These are phyloP conservation scores for Donacobius atricapilla DNA, from an alignment of 2,113 vertebrate species.

Conservation along the genomic window DNA sequence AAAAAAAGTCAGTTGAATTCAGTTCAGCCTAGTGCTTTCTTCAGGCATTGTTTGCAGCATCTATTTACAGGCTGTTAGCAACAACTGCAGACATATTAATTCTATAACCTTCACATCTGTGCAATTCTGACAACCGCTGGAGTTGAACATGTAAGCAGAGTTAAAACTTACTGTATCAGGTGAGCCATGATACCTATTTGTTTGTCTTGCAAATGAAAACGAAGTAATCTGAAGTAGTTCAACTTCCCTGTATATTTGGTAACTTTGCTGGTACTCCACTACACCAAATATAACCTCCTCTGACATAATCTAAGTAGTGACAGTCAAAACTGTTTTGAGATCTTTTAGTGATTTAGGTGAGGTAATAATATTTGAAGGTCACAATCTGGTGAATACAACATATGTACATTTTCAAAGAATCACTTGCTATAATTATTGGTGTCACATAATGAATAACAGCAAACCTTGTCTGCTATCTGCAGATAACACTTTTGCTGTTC, in stretches of 20 bases:
- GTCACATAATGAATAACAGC: neutral
- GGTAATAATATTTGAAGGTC: neutral
- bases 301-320: neutral
- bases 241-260: neutral
- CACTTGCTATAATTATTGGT: neutral
- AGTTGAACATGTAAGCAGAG: neutral
- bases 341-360: neutral
- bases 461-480: conserved; percentile 94
- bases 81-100: neutral
- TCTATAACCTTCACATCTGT: neutral
- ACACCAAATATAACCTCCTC: neutral
- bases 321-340: neutral
- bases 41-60: neutral
- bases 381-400: neutral
- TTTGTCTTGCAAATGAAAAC: neutral
- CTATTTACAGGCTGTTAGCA: neutral
- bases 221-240: neutral
- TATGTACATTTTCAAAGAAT: neutral
- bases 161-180: neutral
- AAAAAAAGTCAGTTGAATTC: neutral
- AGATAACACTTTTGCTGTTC: conserved; percentile 95
- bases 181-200: neutral
- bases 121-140: neutral
- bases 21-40: neutral
- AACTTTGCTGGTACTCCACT: neutral